Evolutionary conservation across 2,888 invertebrate species (phyloP).

Genomic region (Malthinus flaveolus): DNA sequence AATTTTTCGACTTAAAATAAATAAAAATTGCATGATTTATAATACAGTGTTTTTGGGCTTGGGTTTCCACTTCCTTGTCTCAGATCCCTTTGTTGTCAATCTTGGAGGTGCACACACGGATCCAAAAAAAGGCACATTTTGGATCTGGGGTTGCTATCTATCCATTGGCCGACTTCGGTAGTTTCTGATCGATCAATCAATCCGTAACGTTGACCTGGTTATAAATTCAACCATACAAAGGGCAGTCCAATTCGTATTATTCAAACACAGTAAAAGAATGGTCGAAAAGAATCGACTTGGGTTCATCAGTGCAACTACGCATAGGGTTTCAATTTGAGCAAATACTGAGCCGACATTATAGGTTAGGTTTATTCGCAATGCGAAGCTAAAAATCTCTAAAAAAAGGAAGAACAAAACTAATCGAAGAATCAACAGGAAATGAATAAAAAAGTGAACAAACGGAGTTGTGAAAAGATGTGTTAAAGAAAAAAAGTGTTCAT

Average conservation of each 20-base stretch:
- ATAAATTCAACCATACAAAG: constrained; percentile 13
- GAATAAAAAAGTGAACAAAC: neutral
- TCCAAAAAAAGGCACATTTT: constrained; percentile 13
- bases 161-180: constrained; percentile 14
- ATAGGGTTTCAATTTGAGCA: constrained; percentile 16
- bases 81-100: constrained; percentile 31
- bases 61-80: constrained; percentile 33
- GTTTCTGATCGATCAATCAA: constrained; percentile 20
- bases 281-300: constrained; percentile 13
- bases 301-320: constrained; percentile 19
- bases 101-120: constrained; percentile 23
- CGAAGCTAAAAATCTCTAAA: neutral
- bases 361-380: constrained; percentile 6
- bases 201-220: constrained; percentile 7
- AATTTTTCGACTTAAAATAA: constrained; percentile 15
- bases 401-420: neutral
- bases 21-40: constrained; percentile 23
- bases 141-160: constrained; percentile 18
- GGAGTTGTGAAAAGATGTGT: neutral
- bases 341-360: constrained; percentile 20
- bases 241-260: constrained; percentile 20
- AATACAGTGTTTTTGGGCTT: constrained; percentile 30
- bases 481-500: constrained; percentile 12
- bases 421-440: neutral
- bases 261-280: constrained; percentile 14